Base-by-base conservation (phyloP, 2,888 invertebrate genomes). In the Anthrax anthrax region DNA sequence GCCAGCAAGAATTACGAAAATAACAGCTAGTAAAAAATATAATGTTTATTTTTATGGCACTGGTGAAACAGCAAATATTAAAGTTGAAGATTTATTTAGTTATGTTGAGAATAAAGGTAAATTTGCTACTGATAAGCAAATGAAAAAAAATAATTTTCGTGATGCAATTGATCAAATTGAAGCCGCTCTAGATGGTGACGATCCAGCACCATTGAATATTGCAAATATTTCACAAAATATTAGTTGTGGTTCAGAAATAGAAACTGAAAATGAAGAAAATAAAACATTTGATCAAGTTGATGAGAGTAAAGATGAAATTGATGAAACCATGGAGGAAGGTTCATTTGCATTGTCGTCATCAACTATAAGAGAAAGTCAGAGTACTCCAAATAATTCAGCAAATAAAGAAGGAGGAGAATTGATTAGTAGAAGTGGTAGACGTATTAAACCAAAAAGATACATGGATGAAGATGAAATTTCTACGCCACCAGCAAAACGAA, bases 1-100 rank as follows among this genome's bases (percentile, higher is more conserved):
- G 96, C 96, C 95, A 51, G 94, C 94, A 29, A 77, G 78, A 55
- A 63, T 65, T 41, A 65, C 64, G 12, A 63, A 62, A 51, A 60
- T 16, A 36, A 16, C 16, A 46, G 46, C 50, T 51, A 67, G 63
- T 52, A 84, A 84, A 63, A 81, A 80, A 60, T 89, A 85, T 62
- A 81, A 78, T 67, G 90, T 95, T 42, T 84, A 84, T 63, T 95
- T 95, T 72, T 95, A 89, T 70, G 95, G 94, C 0, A 95, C 94
- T 1, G 85, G 87, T 54, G 94, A 95, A 74, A 88, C 84, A 43
- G 89, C 80, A 54, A 79, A 78, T 52, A 84, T 80, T 23, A 85
- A 87, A 59, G 72, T 81, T 0, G 91, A 91, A 62, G 91, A 92
- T 70, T 72, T 95, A 18, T 90, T 80, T 60, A 81, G 81, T 45